Percentiles rank a stretch among this genome's conserved stretches.
Conservation (phyloP, 2,797 vertebrate genomes). For the Mormyrus hasselquistii region DNA sequence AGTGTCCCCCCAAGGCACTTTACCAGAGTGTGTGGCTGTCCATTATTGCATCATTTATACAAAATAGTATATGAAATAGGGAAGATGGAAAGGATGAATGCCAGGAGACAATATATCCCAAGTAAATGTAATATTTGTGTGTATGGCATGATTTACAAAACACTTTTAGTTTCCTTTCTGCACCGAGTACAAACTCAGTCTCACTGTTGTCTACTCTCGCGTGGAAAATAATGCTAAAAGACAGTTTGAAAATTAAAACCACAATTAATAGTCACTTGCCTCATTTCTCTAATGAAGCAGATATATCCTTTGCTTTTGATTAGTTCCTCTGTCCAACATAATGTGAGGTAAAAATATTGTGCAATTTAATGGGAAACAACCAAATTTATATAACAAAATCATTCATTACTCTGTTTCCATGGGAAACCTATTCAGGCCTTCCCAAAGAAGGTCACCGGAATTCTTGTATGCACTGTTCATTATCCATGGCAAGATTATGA, state of each 20-base stretch:
- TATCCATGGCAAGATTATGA: not conserved
- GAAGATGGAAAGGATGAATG: not conserved
- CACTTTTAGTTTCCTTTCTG: not conserved
- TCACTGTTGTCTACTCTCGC: not conserved
- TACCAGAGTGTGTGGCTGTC: not conserved
- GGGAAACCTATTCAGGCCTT: not conserved
- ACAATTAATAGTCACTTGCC: not conserved
- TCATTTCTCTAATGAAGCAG: not conserved
- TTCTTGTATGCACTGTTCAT: not conserved
- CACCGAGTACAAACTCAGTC: not conserved
- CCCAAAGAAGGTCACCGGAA: not conserved
- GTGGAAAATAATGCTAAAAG: not conserved
- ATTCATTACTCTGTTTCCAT: not conserved
- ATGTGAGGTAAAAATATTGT: not conserved
- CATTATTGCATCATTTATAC: not conserved
- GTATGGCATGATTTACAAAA: not conserved
- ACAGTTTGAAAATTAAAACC: not conserved
- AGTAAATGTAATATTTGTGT: not conserved
- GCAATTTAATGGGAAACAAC: not conserved
- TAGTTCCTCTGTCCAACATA: not conserved
- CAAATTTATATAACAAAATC: not conserved
- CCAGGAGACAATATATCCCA: not conserved
- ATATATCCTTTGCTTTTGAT: not conserved
- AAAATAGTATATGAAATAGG: not conserved
- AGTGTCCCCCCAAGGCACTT: not conserved